phyloP scores from a whole-genome alignment of 2,888 invertebrate genomes.

The Exephanes ischioxanthus region DNA sequence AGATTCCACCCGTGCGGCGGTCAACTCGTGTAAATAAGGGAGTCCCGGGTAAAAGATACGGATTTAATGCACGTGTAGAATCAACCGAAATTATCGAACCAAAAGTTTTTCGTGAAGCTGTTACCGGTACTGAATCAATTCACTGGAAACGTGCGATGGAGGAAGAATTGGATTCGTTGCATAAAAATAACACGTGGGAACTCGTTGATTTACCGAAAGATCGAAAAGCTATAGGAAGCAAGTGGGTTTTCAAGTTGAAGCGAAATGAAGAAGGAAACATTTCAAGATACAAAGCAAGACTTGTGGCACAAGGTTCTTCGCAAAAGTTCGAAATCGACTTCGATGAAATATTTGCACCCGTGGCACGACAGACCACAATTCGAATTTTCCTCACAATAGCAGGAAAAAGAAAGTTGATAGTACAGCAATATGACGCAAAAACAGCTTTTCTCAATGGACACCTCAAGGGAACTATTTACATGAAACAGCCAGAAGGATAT shows the following conservation, averaged over 20 bases:
- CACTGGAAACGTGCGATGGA: neutral
- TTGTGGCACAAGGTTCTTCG: constrained; percentile 54
- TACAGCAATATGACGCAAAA: constrained; percentile 51
- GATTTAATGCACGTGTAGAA: neutral
- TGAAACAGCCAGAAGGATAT: constrained; percentile 59
- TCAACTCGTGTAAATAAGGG: too few species aligned
- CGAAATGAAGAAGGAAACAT: too few species aligned
- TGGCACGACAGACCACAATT: constrained; percentile 32
- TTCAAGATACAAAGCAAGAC: constrained; percentile 46
- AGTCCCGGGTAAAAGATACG: too few species aligned
- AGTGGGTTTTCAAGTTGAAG: neutral
- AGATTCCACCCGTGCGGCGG: too few species aligned
- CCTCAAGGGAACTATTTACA: constrained; percentile 50
- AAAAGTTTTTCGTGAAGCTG: neutral
- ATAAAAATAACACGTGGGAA: neutral
- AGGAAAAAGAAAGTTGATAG: constrained; percentile 24
- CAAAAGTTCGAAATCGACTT: constrained; percentile 55
- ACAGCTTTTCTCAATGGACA: constrained; percentile 60
- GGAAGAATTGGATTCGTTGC: neutral
- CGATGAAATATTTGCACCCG: constrained; percentile 52
- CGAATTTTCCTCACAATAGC: constrained; percentile 39
- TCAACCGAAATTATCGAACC: neutral
- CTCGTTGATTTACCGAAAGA: neutral
- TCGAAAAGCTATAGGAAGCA: neutral
- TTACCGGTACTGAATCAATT: neutral